Percentiles rank a stretch among this genome's conserved stretches.
These are phyloP conservation scores for Lagorchestes hirsutus DNA, from an alignment of 2,797 vertebrate genomes.

Conservation along the genomic window DNA sequence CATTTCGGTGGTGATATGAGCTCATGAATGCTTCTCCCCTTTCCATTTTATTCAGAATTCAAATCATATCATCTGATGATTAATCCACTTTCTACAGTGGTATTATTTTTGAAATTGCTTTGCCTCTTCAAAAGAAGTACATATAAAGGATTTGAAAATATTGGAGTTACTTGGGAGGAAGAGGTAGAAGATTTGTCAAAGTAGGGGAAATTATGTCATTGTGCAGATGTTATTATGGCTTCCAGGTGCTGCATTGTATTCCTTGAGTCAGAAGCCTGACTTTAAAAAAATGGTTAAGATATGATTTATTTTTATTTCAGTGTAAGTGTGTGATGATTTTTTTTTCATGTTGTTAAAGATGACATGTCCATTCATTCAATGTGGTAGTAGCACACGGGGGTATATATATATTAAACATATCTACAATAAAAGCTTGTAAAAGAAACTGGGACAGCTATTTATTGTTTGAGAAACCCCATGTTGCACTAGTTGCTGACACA, in stretches of 20 bases:
- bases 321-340: slow-evolving; percentile 30
- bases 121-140: slow-evolving; percentile 64
- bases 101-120: slow-evolving; percentile 67
- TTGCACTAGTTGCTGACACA: neutral
- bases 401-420: neutral
- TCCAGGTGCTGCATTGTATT: slow-evolving; percentile 10
- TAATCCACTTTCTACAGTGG: slow-evolving; percentile 60
- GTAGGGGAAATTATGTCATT: slow-evolving; percentile 26
- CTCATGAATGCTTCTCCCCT: neutral
- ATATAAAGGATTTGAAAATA: slow-evolving; percentile 50
- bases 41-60: neutral
- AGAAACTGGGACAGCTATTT: neutral
- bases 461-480: neutral
- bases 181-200: slow-evolving; percentile 16
- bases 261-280: neutral
- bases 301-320: slow-evolving; percentile 55
- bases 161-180: slow-evolving; percentile 25
- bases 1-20: neutral
- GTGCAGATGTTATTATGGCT: slow-evolving; percentile 33
- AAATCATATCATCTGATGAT: slow-evolving; percentile 37
- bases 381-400: slow-evolving; percentile 43
- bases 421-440: neutral
- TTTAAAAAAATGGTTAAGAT: slow-evolving; percentile 53
- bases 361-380: slow-evolving; percentile 57
- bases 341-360: slow-evolving; percentile 17